Percentiles rank a stretch among this genome's conserved stretches.
These are phyloP conservation scores for Gyrodactylus salaris DNA, from an alignment of 1,140 invertebrate genomes.

Conservation along the genomic window DNA sequence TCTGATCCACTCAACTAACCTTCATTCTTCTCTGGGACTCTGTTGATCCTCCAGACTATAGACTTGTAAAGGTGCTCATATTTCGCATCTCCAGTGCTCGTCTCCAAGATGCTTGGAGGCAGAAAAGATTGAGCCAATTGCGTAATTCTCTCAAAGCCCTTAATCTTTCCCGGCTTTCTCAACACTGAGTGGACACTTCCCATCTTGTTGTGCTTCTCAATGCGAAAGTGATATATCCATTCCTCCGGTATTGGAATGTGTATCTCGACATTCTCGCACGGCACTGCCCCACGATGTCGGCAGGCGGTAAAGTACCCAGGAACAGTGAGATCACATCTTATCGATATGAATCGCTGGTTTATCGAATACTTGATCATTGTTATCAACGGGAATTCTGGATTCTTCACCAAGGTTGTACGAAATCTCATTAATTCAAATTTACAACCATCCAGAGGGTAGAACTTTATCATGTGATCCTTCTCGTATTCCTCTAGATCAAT, in stretches of 20 bases:
- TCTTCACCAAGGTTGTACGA: conserved; percentile 64
- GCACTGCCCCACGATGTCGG: conserved; percentile 52
- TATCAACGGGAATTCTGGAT: conserved; percentile 75
- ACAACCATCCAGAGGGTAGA: conserved; percentile 87
- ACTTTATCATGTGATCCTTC: conserved; percentile 55
- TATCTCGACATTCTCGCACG: conserved; percentile 53
- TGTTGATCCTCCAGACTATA: conserved; percentile 83
- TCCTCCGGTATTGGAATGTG: conserved; percentile 85
- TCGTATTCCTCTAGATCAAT: conserved; percentile 66
- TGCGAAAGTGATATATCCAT: conserved; percentile 88
- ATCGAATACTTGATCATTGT: conserved; percentile 28
- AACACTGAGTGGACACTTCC: conserved; percentile 91
- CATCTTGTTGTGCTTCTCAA: conserved; percentile 83
- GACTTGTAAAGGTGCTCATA: conserved; percentile 88
- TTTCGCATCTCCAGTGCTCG: conserved; percentile 82
- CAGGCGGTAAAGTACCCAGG: conserved; percentile 76
- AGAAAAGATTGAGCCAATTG: conserved; percentile 7
- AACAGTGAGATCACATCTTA: conserved; percentile 62
- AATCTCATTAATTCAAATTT: conserved; percentile 59
- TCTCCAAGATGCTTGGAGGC: conserved; percentile 77
- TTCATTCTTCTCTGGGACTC: conserved; percentile 77
- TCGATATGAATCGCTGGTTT: conserved; percentile 34
- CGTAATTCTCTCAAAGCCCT: conserved; percentile 18
- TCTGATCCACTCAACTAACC: too few relatives aligned
- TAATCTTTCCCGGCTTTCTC: conserved; percentile 33